A percentile compares a stretch with the other conserved stretches of the same genome.
Evolutionary conservation across 1,140 invertebrate genomes (phyloP).

Genomic region (Coelopa frigida): DNA sequence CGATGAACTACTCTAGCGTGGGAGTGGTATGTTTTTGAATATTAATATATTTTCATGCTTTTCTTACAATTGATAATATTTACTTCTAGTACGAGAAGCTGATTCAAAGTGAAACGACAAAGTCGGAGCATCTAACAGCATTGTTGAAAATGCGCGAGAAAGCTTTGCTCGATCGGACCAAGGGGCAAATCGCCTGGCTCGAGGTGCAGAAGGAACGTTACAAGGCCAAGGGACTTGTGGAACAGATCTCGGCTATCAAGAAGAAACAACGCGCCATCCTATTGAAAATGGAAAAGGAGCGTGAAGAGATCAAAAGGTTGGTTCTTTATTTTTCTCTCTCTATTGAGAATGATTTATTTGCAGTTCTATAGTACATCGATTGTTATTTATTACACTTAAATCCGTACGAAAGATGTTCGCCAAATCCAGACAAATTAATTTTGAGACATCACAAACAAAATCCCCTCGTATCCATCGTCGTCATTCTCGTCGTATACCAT

Average conservation of each 20-base stretch:
- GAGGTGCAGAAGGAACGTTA: constrained; percentile 25
- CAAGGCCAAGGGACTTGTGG: constrained; percentile 17
- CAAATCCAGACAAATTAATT: too few relatives aligned
- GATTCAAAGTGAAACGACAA: constrained; percentile 16
- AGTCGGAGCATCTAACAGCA: constrained; percentile 16
- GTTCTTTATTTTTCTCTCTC: constrained; percentile 3
- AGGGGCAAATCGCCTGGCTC: constrained; percentile 26
- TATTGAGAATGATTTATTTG: too few relatives aligned
- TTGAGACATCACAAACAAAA: too few relatives aligned
- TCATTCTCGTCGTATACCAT: too few relatives aligned
- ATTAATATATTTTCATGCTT: too few relatives aligned
- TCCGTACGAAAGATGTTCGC: too few relatives aligned
- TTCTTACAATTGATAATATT: too few relatives aligned
- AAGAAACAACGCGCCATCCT: constrained; percentile 24
- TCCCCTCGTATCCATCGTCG: too few relatives aligned
- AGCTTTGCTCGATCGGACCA: constrained; percentile 22
- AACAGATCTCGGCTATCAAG: constrained; percentile 14
- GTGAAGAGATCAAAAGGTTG: constrained; percentile 20
- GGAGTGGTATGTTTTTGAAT: constrained; percentile 16
- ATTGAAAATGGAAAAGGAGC: constrained; percentile 21
- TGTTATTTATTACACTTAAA: too few relatives aligned
- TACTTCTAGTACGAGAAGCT: constrained; percentile 13
- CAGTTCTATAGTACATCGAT: too few relatives aligned
- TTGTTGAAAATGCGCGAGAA: constrained; percentile 25
- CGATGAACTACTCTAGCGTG: constrained; percentile 18